phyloP scores from a whole-genome alignment of 2,113 vertebrate genomes.

The Anhinga anhinga region DNA sequence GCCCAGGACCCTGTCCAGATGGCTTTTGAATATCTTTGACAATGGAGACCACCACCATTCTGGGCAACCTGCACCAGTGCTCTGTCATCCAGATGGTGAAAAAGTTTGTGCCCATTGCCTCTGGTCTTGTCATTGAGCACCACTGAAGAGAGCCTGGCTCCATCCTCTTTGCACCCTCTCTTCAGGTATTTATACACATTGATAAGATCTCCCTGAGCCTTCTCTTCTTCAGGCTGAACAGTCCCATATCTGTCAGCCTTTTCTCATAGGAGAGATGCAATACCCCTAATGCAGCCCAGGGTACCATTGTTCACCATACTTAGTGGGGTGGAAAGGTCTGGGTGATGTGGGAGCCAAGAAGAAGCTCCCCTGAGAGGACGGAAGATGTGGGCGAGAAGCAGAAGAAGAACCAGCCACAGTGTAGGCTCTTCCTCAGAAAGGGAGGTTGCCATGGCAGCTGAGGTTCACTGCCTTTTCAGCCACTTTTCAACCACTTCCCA shows the following conservation, averaged over 20 bases:
- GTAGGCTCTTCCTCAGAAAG: not conserved
- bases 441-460: not conserved
- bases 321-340: not conserved
- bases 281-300: not conserved
- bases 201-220: not conserved
- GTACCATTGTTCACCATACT: not conserved
- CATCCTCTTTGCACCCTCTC: not conserved
- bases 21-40: not conserved
- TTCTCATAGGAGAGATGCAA: not conserved
- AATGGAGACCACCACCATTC: not conserved
- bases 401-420: not conserved
- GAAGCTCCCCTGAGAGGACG: not conserved
- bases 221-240: not conserved
- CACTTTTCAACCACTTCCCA: slow-evolving; percentile 1
- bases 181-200: not conserved
- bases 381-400: not conserved
- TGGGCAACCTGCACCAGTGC: not conserved
- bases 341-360: not conserved
- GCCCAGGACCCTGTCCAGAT: not conserved
- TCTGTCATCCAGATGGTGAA: not conserved
- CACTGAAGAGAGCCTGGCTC: not conserved
- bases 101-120: not conserved
- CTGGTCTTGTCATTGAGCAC: not conserved
- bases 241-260: not conserved
- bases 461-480: not conserved